These are phyloP conservation scores for Zhuqinia jingwanae DNA, from an alignment of 2,888 invertebrate genomes.

Conservation along the genomic window DNA sequence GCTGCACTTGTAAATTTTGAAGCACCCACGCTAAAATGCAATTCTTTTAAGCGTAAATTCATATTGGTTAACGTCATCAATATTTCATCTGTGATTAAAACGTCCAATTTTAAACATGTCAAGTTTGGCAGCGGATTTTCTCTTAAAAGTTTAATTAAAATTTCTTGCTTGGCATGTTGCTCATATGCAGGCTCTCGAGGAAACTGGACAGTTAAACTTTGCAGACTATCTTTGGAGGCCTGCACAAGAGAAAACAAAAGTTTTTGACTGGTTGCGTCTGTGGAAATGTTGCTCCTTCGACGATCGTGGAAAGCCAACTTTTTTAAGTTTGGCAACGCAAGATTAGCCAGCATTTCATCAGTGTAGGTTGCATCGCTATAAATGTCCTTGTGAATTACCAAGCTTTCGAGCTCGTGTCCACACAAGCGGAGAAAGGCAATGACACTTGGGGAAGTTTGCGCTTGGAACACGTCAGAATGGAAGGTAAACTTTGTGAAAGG, in stretches of 20 bases:
- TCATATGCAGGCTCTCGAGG: conserved; percentile 70
- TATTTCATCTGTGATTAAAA: conserved; percentile 70
- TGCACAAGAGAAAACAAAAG: conserved; percentile 58
- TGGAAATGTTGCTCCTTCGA: conserved; percentile 59
- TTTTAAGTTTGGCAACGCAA: conserved; percentile 54
- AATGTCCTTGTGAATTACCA: conserved; percentile 71
- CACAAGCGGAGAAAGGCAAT: conserved; percentile 55
- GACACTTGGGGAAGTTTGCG: conserved; percentile 55
- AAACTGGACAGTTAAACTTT: conserved; percentile 65
- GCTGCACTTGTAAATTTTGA: conserved; percentile 64
- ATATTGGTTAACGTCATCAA: conserved; percentile 45
- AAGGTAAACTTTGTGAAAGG: conserved; percentile 70
- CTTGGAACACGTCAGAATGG: conserved; percentile 69
- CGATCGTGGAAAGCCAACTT: conserved; percentile 64
- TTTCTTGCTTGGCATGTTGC: conserved; percentile 66
- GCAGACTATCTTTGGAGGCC: conserved; percentile 47
- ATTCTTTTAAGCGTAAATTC: conserved; percentile 54
- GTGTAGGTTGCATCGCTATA: conserved; percentile 67
- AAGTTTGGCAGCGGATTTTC: conserved; percentile 57
- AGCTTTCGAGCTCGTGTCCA: conserved; percentile 61
- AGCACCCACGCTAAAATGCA: conserved; percentile 73
- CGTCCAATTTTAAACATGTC: conserved; percentile 68
- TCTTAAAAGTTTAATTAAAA: conserved; percentile 58
- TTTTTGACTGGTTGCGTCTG: conserved; percentile 58
- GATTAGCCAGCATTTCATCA: conserved; percentile 33